Evolutionary conservation across 2,888 invertebrate species (phyloP), one percentile per base, ranked within the genome.

Genomic region (Sisyra nigra): DNA sequence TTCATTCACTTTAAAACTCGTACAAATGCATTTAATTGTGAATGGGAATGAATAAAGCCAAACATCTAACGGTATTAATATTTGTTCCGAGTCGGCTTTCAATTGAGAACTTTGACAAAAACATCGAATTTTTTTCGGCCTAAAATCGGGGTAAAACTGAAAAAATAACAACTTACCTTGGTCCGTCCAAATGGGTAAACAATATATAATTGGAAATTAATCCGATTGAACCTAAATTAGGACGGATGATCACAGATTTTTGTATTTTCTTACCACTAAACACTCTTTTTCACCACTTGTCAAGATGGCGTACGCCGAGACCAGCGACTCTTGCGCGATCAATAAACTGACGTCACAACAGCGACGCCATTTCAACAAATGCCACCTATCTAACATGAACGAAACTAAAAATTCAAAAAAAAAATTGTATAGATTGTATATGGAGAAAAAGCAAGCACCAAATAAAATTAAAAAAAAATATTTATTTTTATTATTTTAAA

Each of bases 131-230:
- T 24, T n/a, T 40, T 36, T 31, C 37, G 17, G 4, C 29, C 19
- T 3, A 43, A 38, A 31, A 24, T 34, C 31, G 15, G 36, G 13
- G 33, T 17, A 36, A 59, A 57, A 57, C 62, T 60, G 55, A 57
- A 52, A 58, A 71, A 71, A 71, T 69, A 68, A 58, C 55, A 52
- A 56, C 67, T 62, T 72, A 81, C 81, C 78, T 80, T 77, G 80
- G 81, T 80, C 76, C 80, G 79, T 79, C 74, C 78, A 72, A 74
- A 73, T 76, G 72, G 73, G 72, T 76, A 69, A 66, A 59, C 55
- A 55, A 54, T 54, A 57, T 60, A 58, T 53, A 59, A 62, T 57
- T 58, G 60, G 55, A 59, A 62, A 63, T 57, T 54, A 56, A 57
- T 55, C 55, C 57, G 52, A 55, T 57, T 51, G 48, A 55, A 53